phyloP scores from a whole-genome alignment of 2,113 vertebrate genomes.

The Suncus etruscus region DNA sequence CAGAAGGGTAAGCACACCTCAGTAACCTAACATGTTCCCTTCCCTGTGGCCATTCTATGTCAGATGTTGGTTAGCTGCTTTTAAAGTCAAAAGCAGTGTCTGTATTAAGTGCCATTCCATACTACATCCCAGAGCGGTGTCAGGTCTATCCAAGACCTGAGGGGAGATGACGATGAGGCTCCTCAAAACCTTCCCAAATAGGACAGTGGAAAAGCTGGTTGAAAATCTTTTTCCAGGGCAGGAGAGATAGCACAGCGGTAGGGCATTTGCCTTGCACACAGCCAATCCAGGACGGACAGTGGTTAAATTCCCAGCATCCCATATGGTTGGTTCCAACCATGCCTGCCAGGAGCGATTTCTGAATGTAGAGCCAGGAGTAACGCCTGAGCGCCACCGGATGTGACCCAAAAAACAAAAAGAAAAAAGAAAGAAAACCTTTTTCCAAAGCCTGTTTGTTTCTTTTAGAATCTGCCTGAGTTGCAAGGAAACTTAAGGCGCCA shows the following conservation, averaged over 20 bases:
- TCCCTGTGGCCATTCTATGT: not conserved
- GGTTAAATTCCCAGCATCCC: too few species aligned
- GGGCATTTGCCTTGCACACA: too few species aligned
- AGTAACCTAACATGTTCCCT: not conserved
- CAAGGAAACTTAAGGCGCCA: conserved; percentile 40
- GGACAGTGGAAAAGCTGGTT: not conserved
- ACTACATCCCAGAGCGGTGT: not conserved
- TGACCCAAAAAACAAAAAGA: too few species aligned
- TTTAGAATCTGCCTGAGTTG: conserved; percentile 43
- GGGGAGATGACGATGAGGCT: not conserved
- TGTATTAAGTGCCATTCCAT: not conserved
- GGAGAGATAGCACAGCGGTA: too few species aligned
- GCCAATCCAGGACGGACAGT: too few species aligned
- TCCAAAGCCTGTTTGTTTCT: not conserved
- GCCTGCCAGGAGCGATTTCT: too few species aligned
- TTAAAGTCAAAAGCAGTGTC: not conserved
- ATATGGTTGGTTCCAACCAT: too few species aligned
- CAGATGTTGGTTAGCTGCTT: not conserved
- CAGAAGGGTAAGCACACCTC: not conserved
- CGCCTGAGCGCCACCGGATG: too few species aligned
- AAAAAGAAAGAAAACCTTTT: conserved; percentile 1
- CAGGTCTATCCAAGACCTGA: not conserved
- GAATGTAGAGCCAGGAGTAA: too few species aligned
- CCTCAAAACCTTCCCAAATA: not conserved
- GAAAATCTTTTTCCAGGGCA: not conserved